phyloP scores from a whole-genome alignment of 2,888 invertebrate genomes.

The Pachymerium ferrugineum region DNA sequence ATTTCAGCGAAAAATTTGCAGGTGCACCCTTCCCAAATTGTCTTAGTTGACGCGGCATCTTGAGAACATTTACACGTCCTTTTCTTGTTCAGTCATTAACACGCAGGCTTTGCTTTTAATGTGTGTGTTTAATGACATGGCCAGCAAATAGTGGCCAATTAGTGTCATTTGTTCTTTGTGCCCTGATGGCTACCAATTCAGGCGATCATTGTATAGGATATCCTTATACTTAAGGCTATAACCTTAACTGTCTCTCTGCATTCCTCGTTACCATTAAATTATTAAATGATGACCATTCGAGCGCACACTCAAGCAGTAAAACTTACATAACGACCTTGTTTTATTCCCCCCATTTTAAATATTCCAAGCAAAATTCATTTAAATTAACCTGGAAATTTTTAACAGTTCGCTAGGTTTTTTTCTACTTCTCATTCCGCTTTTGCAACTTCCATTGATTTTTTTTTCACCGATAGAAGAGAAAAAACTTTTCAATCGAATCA shows the following conservation, averaged over 20 bases:
- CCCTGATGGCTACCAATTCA: background rate
- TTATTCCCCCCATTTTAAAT: no score
- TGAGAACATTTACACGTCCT: slow-evolving; percentile 22
- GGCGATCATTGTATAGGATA: background rate
- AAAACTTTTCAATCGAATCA: slow-evolving; percentile 15
- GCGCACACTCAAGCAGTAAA: no score
- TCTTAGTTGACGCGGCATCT: slow-evolving; percentile 1
- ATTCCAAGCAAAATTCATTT: no score
- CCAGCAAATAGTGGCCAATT: slow-evolving; percentile 23
- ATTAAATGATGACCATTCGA: slow-evolving; percentile 1
- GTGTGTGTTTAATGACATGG: slow-evolving; percentile 20
- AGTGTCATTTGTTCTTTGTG: slow-evolving; percentile 26
- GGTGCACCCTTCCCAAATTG: background rate
- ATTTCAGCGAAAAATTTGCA: background rate
- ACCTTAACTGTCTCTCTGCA: background rate
- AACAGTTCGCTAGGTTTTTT: background rate
- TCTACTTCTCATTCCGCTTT: background rate
- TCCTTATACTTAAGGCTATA: background rate
- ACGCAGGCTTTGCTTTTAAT: slow-evolving; percentile 24
- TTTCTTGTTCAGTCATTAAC: slow-evolving; percentile 22
- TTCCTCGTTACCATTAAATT: background rate
- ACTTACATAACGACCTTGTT: no score
- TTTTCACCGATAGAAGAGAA: background rate
- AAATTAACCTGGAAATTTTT: background rate
- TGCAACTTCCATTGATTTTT: background rate